Base-by-base conservation (phyloP, 2,113 vertebrate genomes). In the Apodemus sylvaticus region DNA sequence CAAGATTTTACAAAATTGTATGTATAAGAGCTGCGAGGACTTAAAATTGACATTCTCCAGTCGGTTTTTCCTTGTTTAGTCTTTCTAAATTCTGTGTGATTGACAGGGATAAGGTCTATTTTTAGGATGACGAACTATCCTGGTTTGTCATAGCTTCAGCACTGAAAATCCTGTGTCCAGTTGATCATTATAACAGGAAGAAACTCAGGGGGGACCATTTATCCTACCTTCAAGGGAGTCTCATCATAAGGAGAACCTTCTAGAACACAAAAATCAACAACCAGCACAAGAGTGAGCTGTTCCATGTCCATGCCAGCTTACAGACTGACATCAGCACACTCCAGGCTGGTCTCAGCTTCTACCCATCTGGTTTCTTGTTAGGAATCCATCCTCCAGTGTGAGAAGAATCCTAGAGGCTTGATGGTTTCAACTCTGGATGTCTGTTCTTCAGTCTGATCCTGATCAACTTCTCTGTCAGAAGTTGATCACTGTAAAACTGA, bases 41-140 rank as follows among this genome's bases (percentile, higher is more conserved):
- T 92, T 58, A 76, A 89, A 89, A 89, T 91, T 77, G 90, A 51
- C 89, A 90, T n/a, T 22, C 20, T 62, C 13, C 19, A 76, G 53
- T 29, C 20, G 10, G 3, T 16, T 71, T 89, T 90, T 78, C 74
- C 45, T 78, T 90, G 39, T 90, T 90, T 90, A 93, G 77, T 48
- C 83, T 91, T 94, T 82, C 45, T 62, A 90, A 26, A 86, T 71
- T 90, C 36, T 89, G 42, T 22, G 10, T 66, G 45, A 90, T 62
- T 83, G 85, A 94, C 58, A 92, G 60, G 71, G 16, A 77, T 76
- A 86, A 71, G 29, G 31, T 81, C 39, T 55, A 29, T 86, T 89
- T 45, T 86, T 94, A 97, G 39, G 31, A 64, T 29, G 36, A 88
- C n/a, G 29, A 82, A 78, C 36, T 55, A 5, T 77, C 53, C 45